These are phyloP conservation scores for Teleogryllus oceanicus DNA, from an alignment of 2,888 invertebrate genomes.

Conservation along the genomic window DNA sequence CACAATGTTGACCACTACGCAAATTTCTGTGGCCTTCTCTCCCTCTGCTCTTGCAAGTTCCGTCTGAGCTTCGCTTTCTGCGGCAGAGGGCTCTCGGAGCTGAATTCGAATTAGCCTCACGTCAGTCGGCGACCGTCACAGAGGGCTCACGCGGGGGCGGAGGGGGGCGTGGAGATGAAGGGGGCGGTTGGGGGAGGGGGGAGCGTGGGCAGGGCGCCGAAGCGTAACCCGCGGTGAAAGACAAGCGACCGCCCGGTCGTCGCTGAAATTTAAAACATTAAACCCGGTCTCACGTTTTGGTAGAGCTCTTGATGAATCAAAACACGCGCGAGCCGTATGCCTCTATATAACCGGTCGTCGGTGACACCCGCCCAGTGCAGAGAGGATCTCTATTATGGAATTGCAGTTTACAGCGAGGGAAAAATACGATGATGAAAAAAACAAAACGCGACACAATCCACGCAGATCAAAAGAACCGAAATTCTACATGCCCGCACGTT, in stretches of 20 bases:
- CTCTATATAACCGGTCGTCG: background rate
- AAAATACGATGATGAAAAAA: conserved; percentile 29
- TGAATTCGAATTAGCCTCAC: too few species aligned
- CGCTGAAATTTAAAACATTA: conserved; percentile 4
- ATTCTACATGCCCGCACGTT: conserved; percentile 5
- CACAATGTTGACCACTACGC: too few species aligned
- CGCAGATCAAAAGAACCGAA: conserved; percentile 31
- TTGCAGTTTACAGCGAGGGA: conserved; percentile 29
- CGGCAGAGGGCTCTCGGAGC: too few species aligned
- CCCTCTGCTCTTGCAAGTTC: too few species aligned
- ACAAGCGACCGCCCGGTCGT: background rate
- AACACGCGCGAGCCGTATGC: background rate
- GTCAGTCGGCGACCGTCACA: too few species aligned
- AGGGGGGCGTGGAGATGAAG: too few species aligned
- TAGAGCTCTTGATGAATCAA: conserved; percentile 4
- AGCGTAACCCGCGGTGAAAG: background rate
- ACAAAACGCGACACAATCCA: conserved; percentile 23
- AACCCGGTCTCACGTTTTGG: background rate
- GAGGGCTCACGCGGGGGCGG: too few species aligned
- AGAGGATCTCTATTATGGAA: conserved; percentile 28
- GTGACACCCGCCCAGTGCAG: background rate
- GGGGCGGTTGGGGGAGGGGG: too few species aligned
- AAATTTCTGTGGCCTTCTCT: too few species aligned
- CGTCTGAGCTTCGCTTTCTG: too few species aligned
- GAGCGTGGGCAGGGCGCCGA: too few species aligned